Base-by-base conservation (phyloP, 92 coral and sea anemone genomes). In the Bergia sp. region DNA sequence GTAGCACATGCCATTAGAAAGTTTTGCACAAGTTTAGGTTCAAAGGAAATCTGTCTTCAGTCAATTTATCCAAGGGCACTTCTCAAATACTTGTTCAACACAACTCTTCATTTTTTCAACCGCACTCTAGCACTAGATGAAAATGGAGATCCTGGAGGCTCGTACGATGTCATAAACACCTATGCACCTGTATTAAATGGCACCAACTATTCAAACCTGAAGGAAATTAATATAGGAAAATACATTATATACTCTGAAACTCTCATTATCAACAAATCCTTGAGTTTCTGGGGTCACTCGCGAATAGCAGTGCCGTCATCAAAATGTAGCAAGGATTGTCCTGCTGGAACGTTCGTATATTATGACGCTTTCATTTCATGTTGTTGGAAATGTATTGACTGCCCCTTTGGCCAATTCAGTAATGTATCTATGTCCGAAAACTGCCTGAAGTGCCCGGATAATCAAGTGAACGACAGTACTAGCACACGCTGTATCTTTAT, bases 361-460 rank as follows among this genome's bases (percentile, higher is more conserved):
- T 85, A 92, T 41, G 67, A 87, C 20, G 77, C 87, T 23, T 88
- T 92, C 49, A 71, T 85, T 8, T 57, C 86, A 43, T 96, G 98
- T 75, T 96, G 98, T 78, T 96, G 97, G 97, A 53, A 86, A 29
- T 96, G 98, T 84, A 83, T 78, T 49, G 42, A 45, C 43, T 96
- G 98, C 50, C 90, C 93, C 2, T 37, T 36, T 8, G 93, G 91
- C 1, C 88, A 91, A 73, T 18, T 92, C 5, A 92, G 92, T 80
- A 90, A 96, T 64, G 66, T 81, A 11, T 78, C 96, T 37, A 93
- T 88, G 76, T 91, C 93, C 15, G 85, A 87, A 37, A 86, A 80
- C 21, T 96, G 98, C 44, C 73, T 58, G n/a, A 55, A 82, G 80
- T 96, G 98, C 69, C 85, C 76, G 58, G 47, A 50, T 50, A 90